Percentiles rank a stretch among this genome's conserved stretches.
phyloP scores from a whole-genome alignment of 1,140 invertebrate species.

The Triops longicaudatus region DNA sequence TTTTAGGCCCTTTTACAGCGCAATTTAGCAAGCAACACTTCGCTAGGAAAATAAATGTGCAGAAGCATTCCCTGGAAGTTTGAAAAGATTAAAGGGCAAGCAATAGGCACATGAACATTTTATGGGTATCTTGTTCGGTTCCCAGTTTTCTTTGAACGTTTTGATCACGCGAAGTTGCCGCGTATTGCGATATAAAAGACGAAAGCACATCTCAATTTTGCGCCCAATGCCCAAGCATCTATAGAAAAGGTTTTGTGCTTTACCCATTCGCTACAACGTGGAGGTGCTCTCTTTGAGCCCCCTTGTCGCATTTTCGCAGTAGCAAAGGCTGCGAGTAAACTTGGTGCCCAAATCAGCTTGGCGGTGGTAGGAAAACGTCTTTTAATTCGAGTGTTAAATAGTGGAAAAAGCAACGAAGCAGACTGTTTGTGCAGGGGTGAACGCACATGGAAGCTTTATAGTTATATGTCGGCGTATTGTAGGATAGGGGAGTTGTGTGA shows the following conservation, averaged over 20 bases:
- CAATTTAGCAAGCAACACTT: not conserved
- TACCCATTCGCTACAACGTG: not conserved
- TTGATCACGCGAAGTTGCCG: not conserved
- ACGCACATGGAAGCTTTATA: not conserved
- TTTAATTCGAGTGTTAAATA: slow-evolving; percentile 13
- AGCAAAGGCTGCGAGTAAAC: not conserved
- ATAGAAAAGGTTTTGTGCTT: not conserved
- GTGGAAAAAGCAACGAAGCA: slow-evolving; percentile 14
- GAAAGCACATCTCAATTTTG: not conserved
- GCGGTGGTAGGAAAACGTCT: not conserved
- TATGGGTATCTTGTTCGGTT: slow-evolving; percentile 9
- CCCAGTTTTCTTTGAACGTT: slow-evolving; percentile 10
- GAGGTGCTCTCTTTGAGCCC: not conserved
- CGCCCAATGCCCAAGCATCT: slow-evolving; percentile 2
- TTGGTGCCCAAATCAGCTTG: not conserved
- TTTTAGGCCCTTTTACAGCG: not conserved
- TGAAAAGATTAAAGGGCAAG: not conserved
- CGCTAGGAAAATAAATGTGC: not conserved
- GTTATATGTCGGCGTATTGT: not conserved
- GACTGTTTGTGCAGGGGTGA: slow-evolving; percentile 10
- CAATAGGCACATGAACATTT: not conserved
- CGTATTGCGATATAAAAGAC: not conserved
- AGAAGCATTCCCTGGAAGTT: not conserved
- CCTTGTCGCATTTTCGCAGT: not conserved
- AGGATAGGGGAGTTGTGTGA: slow-evolving; percentile 1